Conservation (phyloP, 2,113 vertebrate species). For the Aspidoscelis tigris region DNA sequence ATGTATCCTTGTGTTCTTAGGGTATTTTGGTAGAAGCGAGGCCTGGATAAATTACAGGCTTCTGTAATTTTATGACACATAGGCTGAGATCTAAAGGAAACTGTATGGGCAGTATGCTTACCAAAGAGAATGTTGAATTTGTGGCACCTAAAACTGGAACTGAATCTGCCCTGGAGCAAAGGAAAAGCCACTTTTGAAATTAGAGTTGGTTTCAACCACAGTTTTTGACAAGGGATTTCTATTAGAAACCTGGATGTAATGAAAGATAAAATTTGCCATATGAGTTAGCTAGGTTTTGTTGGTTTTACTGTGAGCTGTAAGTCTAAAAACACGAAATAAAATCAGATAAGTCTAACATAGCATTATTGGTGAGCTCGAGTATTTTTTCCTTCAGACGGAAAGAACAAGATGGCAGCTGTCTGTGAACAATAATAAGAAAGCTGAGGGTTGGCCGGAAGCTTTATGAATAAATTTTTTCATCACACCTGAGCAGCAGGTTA, state of each 20-base stretch:
- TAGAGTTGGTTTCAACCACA: neutral
- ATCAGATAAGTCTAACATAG: no score
- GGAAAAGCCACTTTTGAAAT: neutral
- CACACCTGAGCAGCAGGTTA: no score
- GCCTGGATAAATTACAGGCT: neutral
- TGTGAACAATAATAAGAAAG: no score
- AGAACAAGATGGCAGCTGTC: no score
- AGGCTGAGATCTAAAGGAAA: neutral
- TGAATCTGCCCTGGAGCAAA: neutral
- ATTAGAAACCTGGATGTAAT: neutral
- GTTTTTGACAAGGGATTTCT: neutral
- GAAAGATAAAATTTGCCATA: constrained; percentile 21
- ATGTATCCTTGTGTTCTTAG: constrained; percentile 8
- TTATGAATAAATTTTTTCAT: no score
- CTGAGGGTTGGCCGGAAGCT: no score
- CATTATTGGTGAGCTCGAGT: no score
- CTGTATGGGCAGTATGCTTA: neutral
- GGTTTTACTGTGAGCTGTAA: neutral
- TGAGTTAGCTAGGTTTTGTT: neutral
- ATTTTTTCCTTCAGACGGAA: no score
- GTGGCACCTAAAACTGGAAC: neutral
- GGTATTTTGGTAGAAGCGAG: constrained; percentile 14
- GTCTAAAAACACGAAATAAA: neutral
- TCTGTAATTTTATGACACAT: neutral
- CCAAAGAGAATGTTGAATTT: neutral